Evolutionary conservation across 2,888 invertebrate genomes (phyloP).

Genomic region (Apamea epomidion): DNA sequence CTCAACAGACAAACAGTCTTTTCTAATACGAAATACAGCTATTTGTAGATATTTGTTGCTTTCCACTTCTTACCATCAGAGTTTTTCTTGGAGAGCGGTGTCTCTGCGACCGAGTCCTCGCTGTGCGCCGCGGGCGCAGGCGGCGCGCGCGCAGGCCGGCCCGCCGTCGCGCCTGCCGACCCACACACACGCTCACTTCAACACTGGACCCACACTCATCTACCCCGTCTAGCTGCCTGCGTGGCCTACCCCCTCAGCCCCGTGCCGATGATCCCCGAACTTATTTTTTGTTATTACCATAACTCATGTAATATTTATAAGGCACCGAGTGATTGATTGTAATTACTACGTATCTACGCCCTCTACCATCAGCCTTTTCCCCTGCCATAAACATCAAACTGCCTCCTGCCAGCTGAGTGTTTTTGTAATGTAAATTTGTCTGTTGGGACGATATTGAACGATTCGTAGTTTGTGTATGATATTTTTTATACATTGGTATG

Average conservation of each 20-base stretch:
- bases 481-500: neutral
- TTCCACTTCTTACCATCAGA: slow-evolving; percentile 94
- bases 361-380: slow-evolving; percentile 60
- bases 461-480: slow-evolving; percentile 22
- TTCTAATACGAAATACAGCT: slow-evolving; percentile 77
- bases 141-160: slow-evolving; percentile 83
- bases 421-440: slow-evolving; percentile 65
- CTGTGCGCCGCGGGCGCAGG: slow-evolving; percentile 93
- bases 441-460: slow-evolving; percentile 47
- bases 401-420: slow-evolving; percentile 73
- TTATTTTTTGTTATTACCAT: slow-evolving; percentile 17
- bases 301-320: slow-evolving; percentile 27
- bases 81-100: slow-evolving; percentile 94
- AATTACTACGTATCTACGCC: slow-evolving; percentile 45
- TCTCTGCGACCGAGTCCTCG: slow-evolving; percentile 95
- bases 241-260: slow-evolving; percentile 26
- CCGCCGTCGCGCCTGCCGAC: slow-evolving; percentile 87
- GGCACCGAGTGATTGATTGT: slow-evolving; percentile 42
- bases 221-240: slow-evolving; percentile 40
- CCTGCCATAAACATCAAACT: slow-evolving; percentile 69
- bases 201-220: slow-evolving; percentile 71
- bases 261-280: slow-evolving; percentile 9
- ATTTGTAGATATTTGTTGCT: slow-evolving; percentile 70
- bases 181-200: slow-evolving; percentile 88
- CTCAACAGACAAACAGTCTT: slow-evolving; percentile 78